Conservation (phyloP, 2,113 vertebrate genomes). For the Shinisaurus crocodilurus region DNA sequence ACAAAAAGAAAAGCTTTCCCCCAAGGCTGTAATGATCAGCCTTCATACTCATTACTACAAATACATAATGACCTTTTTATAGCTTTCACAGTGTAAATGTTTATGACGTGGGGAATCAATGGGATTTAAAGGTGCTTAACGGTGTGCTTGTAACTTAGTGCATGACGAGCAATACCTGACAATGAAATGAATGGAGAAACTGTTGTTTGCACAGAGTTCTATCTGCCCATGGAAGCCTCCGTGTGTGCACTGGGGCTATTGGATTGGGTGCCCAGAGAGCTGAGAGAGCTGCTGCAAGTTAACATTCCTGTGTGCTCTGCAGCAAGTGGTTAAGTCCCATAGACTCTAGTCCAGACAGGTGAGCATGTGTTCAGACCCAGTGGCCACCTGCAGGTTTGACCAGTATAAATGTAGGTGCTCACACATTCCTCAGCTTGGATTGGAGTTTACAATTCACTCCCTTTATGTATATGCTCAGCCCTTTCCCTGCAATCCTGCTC, state of each 20-base stretch:
- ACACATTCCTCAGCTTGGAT: neutral
- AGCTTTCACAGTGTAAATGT: slow-evolving; percentile 7
- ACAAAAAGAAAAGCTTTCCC: neutral
- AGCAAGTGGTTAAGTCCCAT: neutral
- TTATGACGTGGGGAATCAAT: slow-evolving; percentile 29
- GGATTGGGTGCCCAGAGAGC: neutral
- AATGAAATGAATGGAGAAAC: neutral
- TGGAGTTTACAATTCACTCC: neutral
- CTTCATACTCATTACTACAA: slow-evolving; percentile 18
- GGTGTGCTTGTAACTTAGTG: neutral
- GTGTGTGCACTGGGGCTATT: neutral
- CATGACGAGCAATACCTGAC: neutral
- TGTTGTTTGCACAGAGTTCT: neutral
- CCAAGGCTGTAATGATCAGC: neutral
- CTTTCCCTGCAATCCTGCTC: neutral
- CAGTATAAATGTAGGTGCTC: neutral
- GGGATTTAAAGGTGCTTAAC: slow-evolving; percentile 21
- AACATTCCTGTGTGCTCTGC: neutral
- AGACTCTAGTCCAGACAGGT: neutral
- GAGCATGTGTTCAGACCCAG: neutral
- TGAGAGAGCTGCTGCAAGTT: neutral
- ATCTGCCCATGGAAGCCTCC: neutral
- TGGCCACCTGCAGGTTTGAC: neutral
- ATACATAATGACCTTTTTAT: slow-evolving; percentile 19
- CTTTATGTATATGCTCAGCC: neutral